phyloP scores from a whole-genome alignment of 2,888 invertebrate species.

The Drosophila maculinotata region DNA sequence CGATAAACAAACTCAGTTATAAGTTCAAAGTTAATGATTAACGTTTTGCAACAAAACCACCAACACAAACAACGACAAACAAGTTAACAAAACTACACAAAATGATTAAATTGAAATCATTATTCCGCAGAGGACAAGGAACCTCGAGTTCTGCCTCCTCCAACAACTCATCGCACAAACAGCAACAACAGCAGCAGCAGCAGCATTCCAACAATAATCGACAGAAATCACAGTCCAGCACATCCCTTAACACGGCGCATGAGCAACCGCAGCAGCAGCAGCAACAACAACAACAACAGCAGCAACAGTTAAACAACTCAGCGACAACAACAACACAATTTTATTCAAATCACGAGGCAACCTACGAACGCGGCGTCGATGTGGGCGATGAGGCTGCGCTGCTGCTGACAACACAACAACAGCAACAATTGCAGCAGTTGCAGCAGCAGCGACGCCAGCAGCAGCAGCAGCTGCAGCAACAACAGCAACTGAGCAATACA shows the following conservation, averaged over 20 bases:
- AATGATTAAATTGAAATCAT: constrained; percentile 96
- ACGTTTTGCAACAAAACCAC: constrained; percentile 63
- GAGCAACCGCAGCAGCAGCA: constrained; percentile 61
- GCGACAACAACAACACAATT: constrained; percentile 67
- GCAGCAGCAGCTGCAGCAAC: constrained; percentile 50
- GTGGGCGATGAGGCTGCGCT: constrained; percentile 77
- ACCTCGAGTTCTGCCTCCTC: constrained; percentile 84
- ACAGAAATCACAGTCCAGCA: constrained; percentile 82
- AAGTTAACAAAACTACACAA: constrained; percentile 69
- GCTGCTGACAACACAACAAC: constrained; percentile 63
- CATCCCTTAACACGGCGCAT: constrained; percentile 79
- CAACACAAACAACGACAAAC: constrained; percentile 9
- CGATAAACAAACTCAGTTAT: constrained; percentile 1
- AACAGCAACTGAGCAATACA: constrained; percentile 67
- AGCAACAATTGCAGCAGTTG: constrained; percentile 50
- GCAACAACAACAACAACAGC: constrained; percentile 31
- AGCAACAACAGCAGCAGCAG: constrained; percentile 64
- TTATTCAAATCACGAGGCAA: constrained; percentile 74
- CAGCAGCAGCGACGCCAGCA: constrained; percentile 50
- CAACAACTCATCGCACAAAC: constrained; percentile 70
- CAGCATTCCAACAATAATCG: constrained; percentile 77
- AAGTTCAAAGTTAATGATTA: constrained; percentile 63
- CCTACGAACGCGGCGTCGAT: constrained; percentile 80
- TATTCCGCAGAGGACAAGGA: constrained; percentile 94
- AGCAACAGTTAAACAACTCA: constrained; percentile 41